Evolutionary conservation across 2,113 vertebrate genomes (phyloP), one percentile per base, ranked within the genome.

Genomic region (Syngnathus scovelli): DNA sequence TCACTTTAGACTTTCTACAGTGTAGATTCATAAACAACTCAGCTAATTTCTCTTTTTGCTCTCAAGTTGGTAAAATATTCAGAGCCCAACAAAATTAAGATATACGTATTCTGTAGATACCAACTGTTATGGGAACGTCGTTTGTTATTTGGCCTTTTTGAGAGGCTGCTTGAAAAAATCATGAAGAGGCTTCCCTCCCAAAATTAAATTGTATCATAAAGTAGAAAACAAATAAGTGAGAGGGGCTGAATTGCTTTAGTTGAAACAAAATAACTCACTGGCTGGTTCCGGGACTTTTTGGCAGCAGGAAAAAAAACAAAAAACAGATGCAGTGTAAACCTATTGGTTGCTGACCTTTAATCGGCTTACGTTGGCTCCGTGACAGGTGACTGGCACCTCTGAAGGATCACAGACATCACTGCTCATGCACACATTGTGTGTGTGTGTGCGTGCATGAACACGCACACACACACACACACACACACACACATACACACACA

Each of bases 311-410:
- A 81, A 75, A 79, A 78, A 81, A 70, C 75, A 75, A 89, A 74
- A 89, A 85, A 76, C 91, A 91, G 90, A 90, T 91, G 90, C 86
- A 85, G 69, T 69, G 76, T 88, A 90, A 88, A 85, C 86, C 88
- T 87, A 89, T 88, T 90, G 89, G 87, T 85, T 82, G 74, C 77
- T 86, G 85, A 86, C 86, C 83, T 89, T 83, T 91, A 92, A 92
- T 92, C 88, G 84, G 91, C 91, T 27, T 92, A 92, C 85, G 74
- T 72, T 90, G 91, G 90, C 91, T 80, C 48, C 19, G 61, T 72
- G 78, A 88, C 85, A 76, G 88, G 79, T 74, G 80, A 86, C 84
- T 90, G 89, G 89, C 88, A 87, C 82, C 79, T 82, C 74, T 37
- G 67, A 81, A 78, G 86, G 80, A 77, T 80, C 79, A 70, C 81